These are phyloP conservation scores for Campoplex nolae DNA, from an alignment of 2,888 invertebrate species.

Conservation along the genomic window DNA sequence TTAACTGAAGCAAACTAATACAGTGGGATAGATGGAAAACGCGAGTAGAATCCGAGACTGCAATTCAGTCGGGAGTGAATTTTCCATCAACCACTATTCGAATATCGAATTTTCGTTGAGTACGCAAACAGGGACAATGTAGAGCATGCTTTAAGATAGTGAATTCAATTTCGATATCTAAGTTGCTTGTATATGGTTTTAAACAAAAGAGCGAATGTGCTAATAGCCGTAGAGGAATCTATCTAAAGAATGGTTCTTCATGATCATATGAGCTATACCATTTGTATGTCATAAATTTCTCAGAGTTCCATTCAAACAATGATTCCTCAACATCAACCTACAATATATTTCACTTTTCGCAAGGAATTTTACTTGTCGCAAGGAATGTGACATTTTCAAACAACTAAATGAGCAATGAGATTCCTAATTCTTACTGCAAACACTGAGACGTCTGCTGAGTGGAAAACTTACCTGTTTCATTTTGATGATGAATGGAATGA, in stretches of 20 bases:
- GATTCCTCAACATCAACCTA: background rate
- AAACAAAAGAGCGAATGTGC: slow-evolving; percentile 9
- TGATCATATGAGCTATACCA: background rate
- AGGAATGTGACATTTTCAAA: background rate
- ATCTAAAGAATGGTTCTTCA: background rate
- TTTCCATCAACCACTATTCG: slow-evolving; percentile 58
- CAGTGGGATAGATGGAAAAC: slow-evolving; percentile 35
- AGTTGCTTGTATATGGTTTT: slow-evolving; percentile 4
- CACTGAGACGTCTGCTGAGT: background rate
- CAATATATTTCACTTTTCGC: background rate
- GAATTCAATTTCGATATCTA: slow-evolving; percentile 34
- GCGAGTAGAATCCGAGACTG: slow-evolving; percentile 39
- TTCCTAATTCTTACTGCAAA: background rate
- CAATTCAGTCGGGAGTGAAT: slow-evolving; percentile 46
- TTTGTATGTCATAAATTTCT: background rate
- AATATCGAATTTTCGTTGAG: slow-evolving; percentile 52
- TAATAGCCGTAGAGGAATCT: background rate
- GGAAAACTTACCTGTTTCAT: too few relatives aligned
- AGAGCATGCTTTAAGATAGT: slow-evolving; percentile 20
- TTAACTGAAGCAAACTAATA: slow-evolving; percentile 61
- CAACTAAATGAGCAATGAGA: too few relatives aligned
- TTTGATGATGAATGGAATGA: too few relatives aligned
- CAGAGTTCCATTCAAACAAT: background rate
- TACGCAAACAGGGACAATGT: slow-evolving; percentile 47
- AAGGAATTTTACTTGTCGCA: background rate